Evolutionary conservation across 37 sponge, comb jelly and placozoan species (phyloP).

Genomic region (Chondrilla cf. caribensis): DNA sequence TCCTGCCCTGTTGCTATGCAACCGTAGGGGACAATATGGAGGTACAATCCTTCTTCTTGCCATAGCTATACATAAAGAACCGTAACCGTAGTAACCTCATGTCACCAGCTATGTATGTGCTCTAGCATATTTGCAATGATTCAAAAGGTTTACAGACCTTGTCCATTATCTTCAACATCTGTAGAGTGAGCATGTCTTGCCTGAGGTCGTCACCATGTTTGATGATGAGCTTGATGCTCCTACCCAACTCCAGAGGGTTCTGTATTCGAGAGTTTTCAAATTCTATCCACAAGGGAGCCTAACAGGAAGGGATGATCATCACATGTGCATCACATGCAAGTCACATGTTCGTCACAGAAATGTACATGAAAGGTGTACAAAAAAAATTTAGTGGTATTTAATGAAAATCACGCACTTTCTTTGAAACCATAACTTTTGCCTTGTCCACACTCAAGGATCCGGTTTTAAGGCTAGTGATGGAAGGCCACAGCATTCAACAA

Average conservation of each 20-base stretch:
- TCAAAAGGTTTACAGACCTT: slow-evolving; percentile 47
- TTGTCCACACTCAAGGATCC: slow-evolving; percentile 46
- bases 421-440: slow-evolving; percentile 84
- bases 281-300: slow-evolving; percentile 92
- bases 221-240: slow-evolving; percentile 75
- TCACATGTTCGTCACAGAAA: background rate
- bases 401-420: slow-evolving; percentile 61
- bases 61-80: slow-evolving; percentile 53
- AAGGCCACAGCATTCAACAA: background rate
- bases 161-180: slow-evolving; percentile 90
- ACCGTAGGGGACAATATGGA: slow-evolving; percentile 93
- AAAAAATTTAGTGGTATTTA: background rate
- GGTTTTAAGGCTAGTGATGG: slow-evolving; percentile 41
- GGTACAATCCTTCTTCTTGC: slow-evolving; percentile 80
- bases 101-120: background rate
- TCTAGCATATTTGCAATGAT: no score
- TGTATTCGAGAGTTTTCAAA: slow-evolving; percentile 60
- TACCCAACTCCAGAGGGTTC: slow-evolving; percentile 1
- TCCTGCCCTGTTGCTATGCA: slow-evolving; percentile 87
- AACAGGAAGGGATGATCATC: background rate
- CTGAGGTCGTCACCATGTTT: slow-evolving; percentile 91
- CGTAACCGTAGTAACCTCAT: no score
- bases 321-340: no score
- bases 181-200: slow-evolving; percentile 95
- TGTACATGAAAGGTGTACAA: background rate